Base-by-base conservation (phyloP, 2,797 vertebrate genomes). In the Sardinella longiceps region DNA sequence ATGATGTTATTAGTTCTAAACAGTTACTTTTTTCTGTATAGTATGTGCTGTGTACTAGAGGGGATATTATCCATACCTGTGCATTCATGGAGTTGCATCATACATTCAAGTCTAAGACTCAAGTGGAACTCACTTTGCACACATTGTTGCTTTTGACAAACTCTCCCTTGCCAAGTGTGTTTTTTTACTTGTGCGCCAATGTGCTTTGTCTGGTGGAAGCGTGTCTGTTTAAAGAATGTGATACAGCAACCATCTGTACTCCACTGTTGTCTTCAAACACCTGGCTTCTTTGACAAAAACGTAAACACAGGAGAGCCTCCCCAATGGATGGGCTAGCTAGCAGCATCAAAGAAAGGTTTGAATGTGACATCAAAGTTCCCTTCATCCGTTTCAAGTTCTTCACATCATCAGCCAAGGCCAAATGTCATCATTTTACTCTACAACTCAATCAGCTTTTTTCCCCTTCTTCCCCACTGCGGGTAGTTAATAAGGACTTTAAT, bases 361-460 rank as follows among this genome's bases (percentile, higher is more conserved):
- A 91, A 84, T 89, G 90, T 90, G 88, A 90, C 89, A 93, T 94
- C 92, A 94, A 93, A 93, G 88, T 88, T 91, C 83, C 86, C 85
- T 90, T 89, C 89, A 90, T 92, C 88, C 91, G 86, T 88, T 88
- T 88, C 80, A 89, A 87, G 86, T 90, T 91, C 82, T 83, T 86
- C 86, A 88, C 83, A 84, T 86, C 86, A 58, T 83, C 81, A 88
- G 77, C 85, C 83, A 83, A 82, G 82, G 81, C 82, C 84, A 82
- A 82, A 82, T 84, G 85, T 87, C 85, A 86, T 84, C 7, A 81
- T 87, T 86, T 81, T 77, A 43, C 39, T 39, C 70, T n/a, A 43
- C n/a, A 70, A 28, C 33, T 70, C 66, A 70, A 37, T 23, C 70
- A 43, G 33, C 7, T 89, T 85, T 66, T 89, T 82, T 86, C 46